Conservation (phyloP, 2,113 vertebrate genomes). For the Chauna torquata region DNA sequence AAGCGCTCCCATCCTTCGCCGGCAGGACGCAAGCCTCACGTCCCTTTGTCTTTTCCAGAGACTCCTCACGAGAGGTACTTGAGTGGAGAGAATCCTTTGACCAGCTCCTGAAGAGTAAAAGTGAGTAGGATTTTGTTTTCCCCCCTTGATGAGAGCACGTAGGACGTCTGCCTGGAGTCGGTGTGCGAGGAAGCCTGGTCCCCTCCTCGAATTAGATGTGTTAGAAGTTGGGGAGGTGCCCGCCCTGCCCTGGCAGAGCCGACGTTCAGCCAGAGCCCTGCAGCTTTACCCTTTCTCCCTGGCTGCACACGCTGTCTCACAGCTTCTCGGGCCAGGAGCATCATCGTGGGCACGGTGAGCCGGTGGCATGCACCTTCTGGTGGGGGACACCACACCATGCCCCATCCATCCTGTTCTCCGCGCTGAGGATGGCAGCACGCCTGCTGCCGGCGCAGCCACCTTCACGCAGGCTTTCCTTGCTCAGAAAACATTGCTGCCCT, state of each 20-base stretch:
- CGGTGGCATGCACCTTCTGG: not conserved
- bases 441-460: not conserved
- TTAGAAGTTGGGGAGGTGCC: not conserved
- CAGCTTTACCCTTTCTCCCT: not conserved
- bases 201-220: not conserved
- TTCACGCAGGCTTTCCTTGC: not conserved
- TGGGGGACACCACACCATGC: rapidly evolving
- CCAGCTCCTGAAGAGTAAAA: constrained; percentile 89
- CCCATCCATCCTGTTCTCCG: not conserved
- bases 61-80: constrained; percentile 84
- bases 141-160: rapidly evolving
- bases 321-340: not conserved
- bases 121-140: constrained; percentile 78
- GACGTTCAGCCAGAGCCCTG: not conserved
- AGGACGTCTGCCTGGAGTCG: not conserved
- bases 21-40: not conserved
- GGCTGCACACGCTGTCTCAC: not conserved
- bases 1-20: not conserved
- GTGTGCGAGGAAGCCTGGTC: not conserved
- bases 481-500: not conserved
- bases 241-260: not conserved
- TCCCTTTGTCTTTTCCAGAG: constrained; percentile 71
- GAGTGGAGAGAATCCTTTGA: constrained; percentile 91
- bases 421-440: not conserved
- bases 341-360: not conserved